Conservation (phyloP, 1,140 invertebrate genomes). For the Notospermus geniculatus region DNA sequence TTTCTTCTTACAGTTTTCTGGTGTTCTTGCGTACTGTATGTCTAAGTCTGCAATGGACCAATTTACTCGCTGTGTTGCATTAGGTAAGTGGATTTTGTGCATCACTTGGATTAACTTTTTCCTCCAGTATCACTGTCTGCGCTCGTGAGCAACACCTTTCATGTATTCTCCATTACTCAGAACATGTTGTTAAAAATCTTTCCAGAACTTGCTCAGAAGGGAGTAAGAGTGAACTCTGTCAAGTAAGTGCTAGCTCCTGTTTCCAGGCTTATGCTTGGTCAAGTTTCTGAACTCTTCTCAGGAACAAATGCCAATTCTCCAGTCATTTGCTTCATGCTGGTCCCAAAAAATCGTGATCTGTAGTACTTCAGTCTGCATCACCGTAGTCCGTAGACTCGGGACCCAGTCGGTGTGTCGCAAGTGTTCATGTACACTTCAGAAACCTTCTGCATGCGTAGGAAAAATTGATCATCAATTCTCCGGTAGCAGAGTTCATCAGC, state of each 20-base stretch:
- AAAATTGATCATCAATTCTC: too few relatives aligned
- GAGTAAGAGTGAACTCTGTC: slow-evolving; percentile 79
- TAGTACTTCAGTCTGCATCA: too few relatives aligned
- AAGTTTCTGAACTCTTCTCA: too few relatives aligned
- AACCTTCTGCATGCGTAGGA: too few relatives aligned
- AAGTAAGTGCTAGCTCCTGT: slow-evolving; percentile 58
- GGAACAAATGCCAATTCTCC: too few relatives aligned
- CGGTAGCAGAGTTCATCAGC: too few relatives aligned
- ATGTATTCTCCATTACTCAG: background rate
- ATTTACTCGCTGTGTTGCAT: slow-evolving; percentile 74
- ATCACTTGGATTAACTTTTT: too few relatives aligned
- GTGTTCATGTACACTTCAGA: too few relatives aligned
- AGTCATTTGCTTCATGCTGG: too few relatives aligned
- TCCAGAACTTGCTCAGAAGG: slow-evolving; percentile 70
- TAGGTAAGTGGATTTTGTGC: slow-evolving; percentile 58
- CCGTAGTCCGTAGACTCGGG: too few relatives aligned
- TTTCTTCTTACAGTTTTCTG: slow-evolving; percentile 53
- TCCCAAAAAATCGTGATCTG: too few relatives aligned
- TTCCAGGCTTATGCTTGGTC: background rate
- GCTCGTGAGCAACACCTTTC: background rate
- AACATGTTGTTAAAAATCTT: slow-evolving; percentile 7
- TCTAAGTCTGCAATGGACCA: slow-evolving; percentile 89
- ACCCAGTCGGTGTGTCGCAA: too few relatives aligned
- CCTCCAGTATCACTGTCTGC: background rate
- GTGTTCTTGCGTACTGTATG: slow-evolving; percentile 73